Evolutionary conservation across 2,113 vertebrate genomes (phyloP).

Genomic region (Notechis scutatus): DNA sequence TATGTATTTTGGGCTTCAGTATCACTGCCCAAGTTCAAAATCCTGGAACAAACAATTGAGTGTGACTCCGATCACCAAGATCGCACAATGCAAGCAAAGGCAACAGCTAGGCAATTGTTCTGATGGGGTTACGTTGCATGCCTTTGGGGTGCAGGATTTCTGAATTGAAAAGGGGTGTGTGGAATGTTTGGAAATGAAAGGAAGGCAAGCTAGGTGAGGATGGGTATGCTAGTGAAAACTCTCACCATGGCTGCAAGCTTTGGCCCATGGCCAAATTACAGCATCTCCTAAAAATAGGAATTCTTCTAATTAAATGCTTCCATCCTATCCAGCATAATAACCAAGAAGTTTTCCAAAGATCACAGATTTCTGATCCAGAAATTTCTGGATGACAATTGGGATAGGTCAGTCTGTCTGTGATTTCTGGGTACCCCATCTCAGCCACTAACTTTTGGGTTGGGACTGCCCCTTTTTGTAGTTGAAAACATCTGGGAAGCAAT

Average conservation of each 20-base stretch:
- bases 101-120: neutral
- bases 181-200: neutral
- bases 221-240: neutral
- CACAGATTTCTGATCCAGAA: rapidly evolving
- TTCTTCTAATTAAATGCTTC: neutral
- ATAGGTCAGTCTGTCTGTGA: neutral
- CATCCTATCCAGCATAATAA: neutral
- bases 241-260: neutral
- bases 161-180: neutral
- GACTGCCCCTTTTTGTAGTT: neutral
- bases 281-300: neutral
- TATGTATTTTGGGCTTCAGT: neutral
- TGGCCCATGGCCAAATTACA: neutral
- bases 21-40: neutral
- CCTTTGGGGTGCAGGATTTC: neutral
- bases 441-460: neutral
- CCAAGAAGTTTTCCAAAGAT: neutral
- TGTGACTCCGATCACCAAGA: neutral
- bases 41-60: no score
- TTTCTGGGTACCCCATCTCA: neutral
- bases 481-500: neutral
- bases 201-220: no score
- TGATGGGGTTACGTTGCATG: neutral
- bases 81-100: neutral
- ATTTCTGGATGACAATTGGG: neutral